A percentile compares a stretch with the other conserved stretches of the same genome.
Conservation (phyloP, 2,888 invertebrate genomes). For the Lypha dubia region DNA sequence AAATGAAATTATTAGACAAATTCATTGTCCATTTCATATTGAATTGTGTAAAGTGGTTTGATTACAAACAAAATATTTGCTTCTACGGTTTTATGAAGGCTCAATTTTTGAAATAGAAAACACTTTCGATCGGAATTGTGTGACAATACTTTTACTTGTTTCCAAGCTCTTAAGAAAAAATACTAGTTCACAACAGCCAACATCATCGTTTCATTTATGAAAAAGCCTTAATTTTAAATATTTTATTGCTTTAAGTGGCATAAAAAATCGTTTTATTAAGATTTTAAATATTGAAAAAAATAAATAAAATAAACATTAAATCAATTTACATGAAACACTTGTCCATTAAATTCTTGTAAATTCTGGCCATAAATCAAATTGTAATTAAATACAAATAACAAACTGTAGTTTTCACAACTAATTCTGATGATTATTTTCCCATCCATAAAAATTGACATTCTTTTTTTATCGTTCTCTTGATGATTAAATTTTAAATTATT, state of each 20-base stretch:
- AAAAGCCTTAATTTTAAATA: neutral
- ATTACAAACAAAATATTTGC: no score
- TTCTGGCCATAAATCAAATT: constrained; percentile 14
- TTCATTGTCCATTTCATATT: no score
- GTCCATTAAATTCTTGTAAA: neutral
- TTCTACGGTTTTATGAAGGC: no score
- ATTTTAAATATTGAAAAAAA: neutral
- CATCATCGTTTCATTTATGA: neutral
- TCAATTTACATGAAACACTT: neutral
- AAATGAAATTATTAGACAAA: no score
- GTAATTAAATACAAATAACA: neutral
- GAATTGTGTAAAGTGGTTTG: no score
- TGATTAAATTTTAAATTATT: constrained; percentile 50
- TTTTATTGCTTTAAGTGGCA: neutral
- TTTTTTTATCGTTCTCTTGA: constrained; percentile 38
- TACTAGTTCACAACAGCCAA: neutral
- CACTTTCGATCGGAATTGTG: no score
- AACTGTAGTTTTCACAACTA: neutral
- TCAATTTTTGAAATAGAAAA: no score
- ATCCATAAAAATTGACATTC: constrained; percentile 4
- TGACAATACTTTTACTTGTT: neutral
- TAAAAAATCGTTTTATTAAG: neutral
- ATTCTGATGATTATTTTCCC: constrained; percentile 3
- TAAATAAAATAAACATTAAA: neutral
- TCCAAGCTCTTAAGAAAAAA: no score